Base-by-base conservation (phyloP, 2,797 vertebrate species). In the Danionella dracula region DNA sequence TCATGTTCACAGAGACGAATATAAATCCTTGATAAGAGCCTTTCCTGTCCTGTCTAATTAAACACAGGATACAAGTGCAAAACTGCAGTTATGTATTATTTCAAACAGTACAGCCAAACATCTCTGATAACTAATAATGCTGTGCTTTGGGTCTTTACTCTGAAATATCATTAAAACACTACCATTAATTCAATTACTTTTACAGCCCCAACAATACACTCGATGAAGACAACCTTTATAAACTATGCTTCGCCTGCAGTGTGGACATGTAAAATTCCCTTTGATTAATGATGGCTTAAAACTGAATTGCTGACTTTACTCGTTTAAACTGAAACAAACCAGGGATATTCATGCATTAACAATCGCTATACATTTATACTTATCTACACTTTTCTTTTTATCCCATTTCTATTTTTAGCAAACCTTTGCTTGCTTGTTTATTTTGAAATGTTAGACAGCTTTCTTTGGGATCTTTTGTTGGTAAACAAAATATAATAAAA, bases 281-380 rank as follows among this genome's bases (percentile, higher is more conserved):
- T 63, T 51, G 27, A 63, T 63, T 63, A 70, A 45, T 50, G 27
- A 66, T 35, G 20, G 15, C 29, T 37, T 60, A 55, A 48, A 34
- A 3, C 35, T 42, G 34, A 53, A 54, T 44, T 23, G 49, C 49
- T 64, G 49, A 64, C 19, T 34, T 64, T 15, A 21, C 35, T n/a
- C 48, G 32, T 51, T 64, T 1, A 42, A 5, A 53, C 27, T 8
- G 37, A 53, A 53, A 53, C 48, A 42, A 41, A 31, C 23, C 8
- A 32, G 23, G 4, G 20, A 63, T 32, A 41, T 40, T 6, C 9
- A 29, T 17, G 32, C 1, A 1, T 35, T 4, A 31, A 31, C 5
- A 31, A 31, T n/a, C n/a, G n/a, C 23, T 6, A 3, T 27, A 27
- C 23, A 27, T 27, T 27, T 27, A 3, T 27, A 27, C 3, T 3